A percentile compares a stretch with the other conserved stretches of the same genome.
phyloP scores from a whole-genome alignment of 1,140 invertebrate species.

The Sipha flava region DNA sequence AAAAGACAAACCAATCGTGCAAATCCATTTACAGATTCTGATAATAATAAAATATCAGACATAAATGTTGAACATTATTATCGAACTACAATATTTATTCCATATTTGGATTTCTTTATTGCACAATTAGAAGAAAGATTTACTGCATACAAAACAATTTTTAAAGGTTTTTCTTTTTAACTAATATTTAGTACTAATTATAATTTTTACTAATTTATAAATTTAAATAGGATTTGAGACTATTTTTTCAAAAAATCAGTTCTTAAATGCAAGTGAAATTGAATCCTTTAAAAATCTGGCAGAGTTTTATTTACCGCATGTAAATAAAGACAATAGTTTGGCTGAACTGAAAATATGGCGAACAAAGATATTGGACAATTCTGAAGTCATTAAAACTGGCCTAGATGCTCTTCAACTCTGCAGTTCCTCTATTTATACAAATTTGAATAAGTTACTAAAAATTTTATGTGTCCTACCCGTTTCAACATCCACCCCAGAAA shows the following conservation, averaged over 20 bases:
- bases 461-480: neutral
- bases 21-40: neutral
- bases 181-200: no score
- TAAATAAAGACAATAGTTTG: neutral
- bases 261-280: neutral
- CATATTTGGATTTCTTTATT: neutral
- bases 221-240: neutral
- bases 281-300: neutral
- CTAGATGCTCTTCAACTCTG: neutral
- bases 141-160: neutral
- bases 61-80: neutral
- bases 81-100: neutral
- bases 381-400: neutral
- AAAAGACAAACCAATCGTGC: neutral
- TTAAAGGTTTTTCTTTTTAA: no score
- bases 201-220: neutral
- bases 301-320: neutral
- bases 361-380: neutral
- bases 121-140: neutral
- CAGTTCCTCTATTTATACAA: neutral
- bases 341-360: neutral
- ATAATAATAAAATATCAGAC: neutral
- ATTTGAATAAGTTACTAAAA: neutral
- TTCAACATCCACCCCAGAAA: no score
- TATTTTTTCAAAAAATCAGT: neutral